These are phyloP conservation scores for Microcebus murinus DNA, from an alignment of 2,113 vertebrate genomes.

Conservation along the genomic window DNA sequence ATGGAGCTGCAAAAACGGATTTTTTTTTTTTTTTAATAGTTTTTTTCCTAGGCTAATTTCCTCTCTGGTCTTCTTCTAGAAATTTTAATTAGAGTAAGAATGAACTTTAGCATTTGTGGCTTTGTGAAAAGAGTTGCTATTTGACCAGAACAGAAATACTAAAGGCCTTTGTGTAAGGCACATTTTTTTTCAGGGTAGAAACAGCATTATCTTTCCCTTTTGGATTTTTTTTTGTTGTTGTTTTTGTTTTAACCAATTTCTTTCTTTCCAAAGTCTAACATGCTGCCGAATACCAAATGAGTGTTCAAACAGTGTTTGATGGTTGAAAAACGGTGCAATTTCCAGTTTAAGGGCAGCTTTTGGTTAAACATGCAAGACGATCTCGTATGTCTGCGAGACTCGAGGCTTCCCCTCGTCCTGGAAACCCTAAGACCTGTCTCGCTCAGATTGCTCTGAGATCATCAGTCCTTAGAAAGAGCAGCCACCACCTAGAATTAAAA, in stretches of 20 bases:
- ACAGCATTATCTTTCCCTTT: not conserved
- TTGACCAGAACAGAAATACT: not conserved
- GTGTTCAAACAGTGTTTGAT: not conserved
- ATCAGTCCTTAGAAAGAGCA: not conserved
- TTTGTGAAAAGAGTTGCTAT: not conserved
- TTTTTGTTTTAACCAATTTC: not conserved
- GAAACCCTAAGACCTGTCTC: not conserved
- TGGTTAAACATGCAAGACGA: not conserved
- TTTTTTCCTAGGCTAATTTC: not conserved
- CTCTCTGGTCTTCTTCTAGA: not conserved
- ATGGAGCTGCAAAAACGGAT: not conserved
- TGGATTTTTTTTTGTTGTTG: too few relatives aligned
- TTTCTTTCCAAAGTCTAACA: conserved; percentile 3
- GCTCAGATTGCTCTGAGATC: not conserved
- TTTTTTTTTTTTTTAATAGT: not conserved
- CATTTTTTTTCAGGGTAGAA: not conserved
- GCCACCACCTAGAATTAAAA: not conserved
- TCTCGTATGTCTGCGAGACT: not conserved
- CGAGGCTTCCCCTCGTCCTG: not conserved
- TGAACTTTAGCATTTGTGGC: not conserved
- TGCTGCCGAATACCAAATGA: not conserved
- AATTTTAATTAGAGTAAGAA: conserved; percentile 3
- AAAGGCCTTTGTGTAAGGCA: not conserved
- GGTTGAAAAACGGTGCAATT: not conserved
- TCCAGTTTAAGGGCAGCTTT: not conserved